Base-by-base conservation (phyloP, 2,113 vertebrate species). In the Camarhynchus parvulus region DNA sequence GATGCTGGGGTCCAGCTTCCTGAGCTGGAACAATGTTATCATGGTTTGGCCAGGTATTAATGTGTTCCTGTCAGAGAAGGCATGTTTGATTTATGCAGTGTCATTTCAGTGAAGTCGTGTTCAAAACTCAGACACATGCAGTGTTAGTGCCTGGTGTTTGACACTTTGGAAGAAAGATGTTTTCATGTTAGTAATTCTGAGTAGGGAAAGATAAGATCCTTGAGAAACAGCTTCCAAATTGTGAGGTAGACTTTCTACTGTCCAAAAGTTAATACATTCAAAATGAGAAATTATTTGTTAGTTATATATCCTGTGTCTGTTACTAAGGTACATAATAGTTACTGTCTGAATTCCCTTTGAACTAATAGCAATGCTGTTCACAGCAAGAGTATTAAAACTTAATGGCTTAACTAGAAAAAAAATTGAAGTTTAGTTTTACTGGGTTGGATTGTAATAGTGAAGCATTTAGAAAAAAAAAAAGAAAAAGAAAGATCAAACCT, bases 101-200 rank as follows among this genome's bases (percentile, higher is more conserved):
- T 64, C 33, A 27, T 56, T 74, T 78, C 0, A 1, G 44, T 64
- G 59, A 80, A 77, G 21, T 27, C 0, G 0, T 0, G 0, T 76
- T 80, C 3, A 0, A 30, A 62, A 67, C 50, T 80, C 50, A 15
- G 37, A 12, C 11, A 14, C 2, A 0, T 47, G 24, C 24, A 25
- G 27, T 59, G 15, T 42, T 55, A 42, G 23, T 61, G 56, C 44
- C 25, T 55, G 17, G 17, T 85, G 27, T 77, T 42, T 72, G 76
- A 35, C 8, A 2, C 27, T 68, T 81, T 8, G 13, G 68, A 74
- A 87, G 15, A 61, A 61, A 56, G 9, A 11, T 86, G 27, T 55
- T 90, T 90, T 77, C 47, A 33, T 17, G 0, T 73, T 61, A 61
- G 10, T 39, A 90, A 52, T 89, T 95, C 33, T 72, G 69, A 74